Evolutionary conservation across 2,888 invertebrate species (phyloP).

Genomic region (Gisinianus flammeolus): DNA sequence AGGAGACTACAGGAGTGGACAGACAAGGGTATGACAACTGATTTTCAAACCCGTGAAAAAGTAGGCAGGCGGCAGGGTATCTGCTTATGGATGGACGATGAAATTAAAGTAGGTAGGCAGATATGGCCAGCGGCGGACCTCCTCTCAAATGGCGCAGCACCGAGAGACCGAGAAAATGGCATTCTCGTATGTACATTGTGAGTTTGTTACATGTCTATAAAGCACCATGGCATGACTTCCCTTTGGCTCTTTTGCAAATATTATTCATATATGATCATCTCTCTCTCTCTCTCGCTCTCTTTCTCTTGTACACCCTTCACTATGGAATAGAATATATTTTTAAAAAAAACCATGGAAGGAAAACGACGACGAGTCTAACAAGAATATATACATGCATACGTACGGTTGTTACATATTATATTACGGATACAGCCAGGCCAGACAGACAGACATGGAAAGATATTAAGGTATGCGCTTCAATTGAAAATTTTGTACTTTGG

Average conservation of each 20-base stretch:
- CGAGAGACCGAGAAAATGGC: constrained; percentile 39
- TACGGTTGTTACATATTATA: no score
- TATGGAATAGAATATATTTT: background rate
- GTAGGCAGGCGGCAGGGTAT: constrained; percentile 38
- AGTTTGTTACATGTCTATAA: background rate
- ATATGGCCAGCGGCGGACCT: constrained; percentile 38
- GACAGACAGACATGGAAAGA: background rate
- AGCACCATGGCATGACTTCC: constrained; percentile 27
- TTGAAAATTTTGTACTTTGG: constrained; percentile 30
- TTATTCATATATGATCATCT: constrained; percentile 22
- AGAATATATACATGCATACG: background rate
- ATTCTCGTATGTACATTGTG: constrained; percentile 22
- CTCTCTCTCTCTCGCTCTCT: background rate
- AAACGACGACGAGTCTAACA: background rate
- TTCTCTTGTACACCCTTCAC: background rate
- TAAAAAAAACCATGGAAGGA: background rate
- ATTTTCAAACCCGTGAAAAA: constrained; percentile 43
- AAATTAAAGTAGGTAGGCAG: constrained; percentile 37
- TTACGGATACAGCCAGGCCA: background rate
- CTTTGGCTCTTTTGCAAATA: constrained; percentile 35
- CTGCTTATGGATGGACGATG: constrained; percentile 36
- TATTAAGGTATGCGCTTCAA: constrained; percentile 21
- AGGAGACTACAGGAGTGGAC: constrained; percentile 19
- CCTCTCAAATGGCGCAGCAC: constrained; percentile 38
- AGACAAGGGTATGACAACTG: constrained; percentile 33